These are phyloP conservation scores for Brachyistius frenatus DNA, from an alignment of 2,113 vertebrate genomes.

Conservation along the genomic window DNA sequence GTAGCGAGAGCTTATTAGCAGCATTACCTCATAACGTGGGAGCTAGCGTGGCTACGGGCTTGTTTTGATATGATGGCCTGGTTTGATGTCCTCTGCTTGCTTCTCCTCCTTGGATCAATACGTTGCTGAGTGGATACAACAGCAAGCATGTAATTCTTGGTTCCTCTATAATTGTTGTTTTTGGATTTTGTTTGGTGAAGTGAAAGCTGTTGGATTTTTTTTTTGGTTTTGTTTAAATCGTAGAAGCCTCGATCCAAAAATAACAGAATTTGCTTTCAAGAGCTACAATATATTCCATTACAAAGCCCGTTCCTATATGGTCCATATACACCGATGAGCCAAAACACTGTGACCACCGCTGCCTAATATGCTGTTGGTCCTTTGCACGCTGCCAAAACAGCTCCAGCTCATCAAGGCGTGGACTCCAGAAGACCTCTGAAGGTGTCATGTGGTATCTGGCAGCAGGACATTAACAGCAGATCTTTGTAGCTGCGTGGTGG, in stretches of 20 bases:
- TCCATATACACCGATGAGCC: background rate
- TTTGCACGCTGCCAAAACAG: no score
- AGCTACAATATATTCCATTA: background rate
- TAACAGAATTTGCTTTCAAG: background rate
- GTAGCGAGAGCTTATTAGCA: background rate
- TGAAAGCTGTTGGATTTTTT: background rate
- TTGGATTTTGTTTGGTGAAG: background rate
- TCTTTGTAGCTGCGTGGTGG: background rate
- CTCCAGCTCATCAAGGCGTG: background rate
- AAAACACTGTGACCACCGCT: no score
- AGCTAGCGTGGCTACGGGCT: background rate
- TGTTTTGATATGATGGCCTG: background rate
- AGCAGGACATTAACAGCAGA: background rate
- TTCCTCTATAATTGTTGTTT: background rate
- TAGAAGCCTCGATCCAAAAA: background rate
- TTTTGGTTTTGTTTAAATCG: background rate
- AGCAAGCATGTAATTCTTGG: background rate
- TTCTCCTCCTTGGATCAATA: background rate
- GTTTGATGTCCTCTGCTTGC: no score
- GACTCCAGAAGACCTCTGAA: background rate
- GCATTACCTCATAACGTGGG: background rate
- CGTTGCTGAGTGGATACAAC: background rate
- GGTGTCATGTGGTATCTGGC: constrained; percentile 2
- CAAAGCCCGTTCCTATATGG: background rate
- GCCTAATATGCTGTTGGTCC: no score